Conservation (phyloP, 2,113 vertebrate genomes). For the Python bivittatus region DNA sequence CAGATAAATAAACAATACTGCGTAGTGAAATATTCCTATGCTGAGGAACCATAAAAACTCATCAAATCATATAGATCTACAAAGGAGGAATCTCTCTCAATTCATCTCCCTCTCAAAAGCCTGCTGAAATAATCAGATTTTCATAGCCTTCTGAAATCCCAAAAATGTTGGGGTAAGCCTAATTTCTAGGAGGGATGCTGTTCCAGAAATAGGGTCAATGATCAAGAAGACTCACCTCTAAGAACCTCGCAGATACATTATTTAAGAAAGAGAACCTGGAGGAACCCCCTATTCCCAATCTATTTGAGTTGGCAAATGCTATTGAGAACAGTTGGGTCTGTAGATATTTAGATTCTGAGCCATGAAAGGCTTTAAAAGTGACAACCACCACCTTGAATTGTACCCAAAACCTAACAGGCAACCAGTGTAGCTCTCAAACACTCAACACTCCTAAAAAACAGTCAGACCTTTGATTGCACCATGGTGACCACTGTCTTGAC, state of each 20-base stretch:
- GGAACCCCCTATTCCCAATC: no score
- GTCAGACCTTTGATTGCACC: not conserved
- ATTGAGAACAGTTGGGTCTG: no score
- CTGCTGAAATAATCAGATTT: not conserved
- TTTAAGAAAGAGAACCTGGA: no score
- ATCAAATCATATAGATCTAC: not conserved
- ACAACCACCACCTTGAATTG: not conserved
- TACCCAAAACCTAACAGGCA: not conserved
- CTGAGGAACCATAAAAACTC: not conserved
- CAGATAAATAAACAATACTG: not conserved
- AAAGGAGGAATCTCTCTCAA: not conserved
- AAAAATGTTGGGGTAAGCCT: not conserved
- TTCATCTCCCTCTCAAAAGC: not conserved
- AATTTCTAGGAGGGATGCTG: not conserved
- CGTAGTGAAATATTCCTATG: not conserved
- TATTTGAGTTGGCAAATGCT: no score
- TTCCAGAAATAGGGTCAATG: not conserved
- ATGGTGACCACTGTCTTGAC: not conserved
- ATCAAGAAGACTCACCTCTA: not conserved
- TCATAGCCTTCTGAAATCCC: not conserved
- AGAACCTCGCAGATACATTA: not conserved
- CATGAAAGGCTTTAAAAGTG: not conserved
- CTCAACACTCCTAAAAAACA: not conserved
- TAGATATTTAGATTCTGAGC: no score
- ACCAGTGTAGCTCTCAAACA: not conserved